Evolutionary conservation across 37 sponge, comb jelly and placozoan genomes (phyloP), one percentile per base, ranked within the genome.

Genomic region (Cladorhizidae sp.): DNA sequence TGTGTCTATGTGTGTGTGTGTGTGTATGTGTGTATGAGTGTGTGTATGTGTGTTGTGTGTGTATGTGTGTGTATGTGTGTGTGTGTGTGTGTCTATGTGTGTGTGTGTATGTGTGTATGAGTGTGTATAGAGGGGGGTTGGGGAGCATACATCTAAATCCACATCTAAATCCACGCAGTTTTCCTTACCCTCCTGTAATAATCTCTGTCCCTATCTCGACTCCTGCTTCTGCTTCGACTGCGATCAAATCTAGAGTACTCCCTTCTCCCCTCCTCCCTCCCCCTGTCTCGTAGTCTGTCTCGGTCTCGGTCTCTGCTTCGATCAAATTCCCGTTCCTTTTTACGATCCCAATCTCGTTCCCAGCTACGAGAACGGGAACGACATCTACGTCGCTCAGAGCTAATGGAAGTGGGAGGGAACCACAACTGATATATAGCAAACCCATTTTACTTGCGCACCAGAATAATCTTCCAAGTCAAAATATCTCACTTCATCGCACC

Each of bases 191-290:
- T 71, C 31, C 36, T 58, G 39, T 43, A 43, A 17, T 54, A 22
- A 52, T 75, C 76, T 42, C 84, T 65, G 42, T 75, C 68, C 9
- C 54, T 45, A 12, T 62, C 83, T 82, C 81, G 40, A 17, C 72
- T 71, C 57, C 76, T 31, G 72, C 72, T 80, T 3, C 72, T 21
- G 58, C 43, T 41, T 23, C 58, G 70, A 14, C 43, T 37, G 15
- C 73, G 42, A 56, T 22, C 32, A 39, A 14, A 57, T 23, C 74
- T 32, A 42, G 31, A 39, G 63, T 67, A 58, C 28, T 67, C 40
- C 22, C 83, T n/a, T n/a, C n/a, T 35, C 11, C 25, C 40, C 52
- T 63, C 12, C 29, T 33, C 25, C 39, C 83, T 39, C 3, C 42
- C 9, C 18, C 81, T 69, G 8, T 61, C 62, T 9, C 58, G 78